phyloP scores from a whole-genome alignment of 2,797 vertebrate species.

The Labroides dimidiatus region DNA sequence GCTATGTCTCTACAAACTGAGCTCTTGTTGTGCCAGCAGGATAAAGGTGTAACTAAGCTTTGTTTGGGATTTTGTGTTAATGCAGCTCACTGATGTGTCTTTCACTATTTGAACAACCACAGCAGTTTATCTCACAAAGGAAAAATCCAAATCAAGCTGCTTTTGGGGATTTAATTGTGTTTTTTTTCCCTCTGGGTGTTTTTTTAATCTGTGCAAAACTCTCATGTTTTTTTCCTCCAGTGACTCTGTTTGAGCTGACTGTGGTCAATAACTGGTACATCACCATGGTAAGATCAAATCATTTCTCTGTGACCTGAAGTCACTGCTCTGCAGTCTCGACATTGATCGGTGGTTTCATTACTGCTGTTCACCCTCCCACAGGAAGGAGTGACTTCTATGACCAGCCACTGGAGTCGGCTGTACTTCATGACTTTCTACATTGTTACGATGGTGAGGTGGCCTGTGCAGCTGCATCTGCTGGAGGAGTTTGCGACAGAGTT shows the following conservation, averaged over 20 bases:
- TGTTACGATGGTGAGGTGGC: conserved; percentile 94
- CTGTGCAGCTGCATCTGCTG: background rate
- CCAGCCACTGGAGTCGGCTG: conserved; percentile 95
- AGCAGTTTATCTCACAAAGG: too few relatives aligned
- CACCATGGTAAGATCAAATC: conserved; percentile 90
- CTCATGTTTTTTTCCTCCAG: conserved; percentile 71
- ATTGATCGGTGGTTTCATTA: conserved; percentile 27
- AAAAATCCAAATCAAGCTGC: too few relatives aligned
- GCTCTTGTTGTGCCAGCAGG: too few relatives aligned
- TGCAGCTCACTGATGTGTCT: too few relatives aligned
- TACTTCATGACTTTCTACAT: conserved; percentile 99
- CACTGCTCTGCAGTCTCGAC: conserved; percentile 5
- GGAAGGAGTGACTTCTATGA: conserved; percentile 98
- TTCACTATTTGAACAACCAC: too few relatives aligned
- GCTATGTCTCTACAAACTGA: too few relatives aligned
- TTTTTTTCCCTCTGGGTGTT: background rate
- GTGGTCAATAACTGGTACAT: conserved; percentile 99
- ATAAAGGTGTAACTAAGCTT: too few relatives aligned
- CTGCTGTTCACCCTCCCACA: conserved; percentile 63
- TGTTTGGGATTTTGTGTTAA: too few relatives aligned
- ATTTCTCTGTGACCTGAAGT: background rate
- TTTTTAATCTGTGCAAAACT: background rate
- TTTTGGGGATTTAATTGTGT: background rate
- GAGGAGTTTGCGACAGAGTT: background rate
- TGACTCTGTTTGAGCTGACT: conserved; percentile 97